Conservation (phyloP, 2,113 vertebrate species). For the Coptodon bakossiorum region DNA sequence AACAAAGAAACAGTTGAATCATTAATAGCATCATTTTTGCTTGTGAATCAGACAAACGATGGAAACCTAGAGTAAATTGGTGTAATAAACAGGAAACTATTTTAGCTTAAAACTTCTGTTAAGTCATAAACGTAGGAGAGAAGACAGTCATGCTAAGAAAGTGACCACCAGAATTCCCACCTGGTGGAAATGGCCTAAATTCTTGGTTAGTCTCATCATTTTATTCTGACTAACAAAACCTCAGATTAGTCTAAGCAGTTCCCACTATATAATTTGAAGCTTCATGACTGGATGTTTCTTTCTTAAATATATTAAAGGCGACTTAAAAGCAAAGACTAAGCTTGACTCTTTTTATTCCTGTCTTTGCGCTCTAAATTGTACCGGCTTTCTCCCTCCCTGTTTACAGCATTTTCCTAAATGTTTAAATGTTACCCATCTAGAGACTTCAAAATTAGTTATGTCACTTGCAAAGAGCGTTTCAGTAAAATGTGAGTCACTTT, state of each 20-base stretch:
- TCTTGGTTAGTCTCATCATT: background rate
- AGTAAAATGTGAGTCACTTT: background rate
- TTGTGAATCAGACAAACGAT: background rate
- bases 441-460: background rate
- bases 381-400: background rate
- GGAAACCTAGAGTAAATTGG: background rate
- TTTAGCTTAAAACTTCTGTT: background rate
- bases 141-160: background rate
- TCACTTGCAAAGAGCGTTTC: background rate
- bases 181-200: background rate
- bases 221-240: background rate
- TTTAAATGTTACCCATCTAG: background rate
- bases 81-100: background rate
- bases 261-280: background rate
- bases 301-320: background rate
- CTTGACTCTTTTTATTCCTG: background rate
- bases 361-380: background rate
- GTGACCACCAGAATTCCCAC: background rate
- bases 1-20: background rate
- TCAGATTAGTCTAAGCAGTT: background rate
- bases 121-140: background rate
- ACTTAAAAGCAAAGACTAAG: background rate
- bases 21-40: background rate
- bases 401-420: background rate
- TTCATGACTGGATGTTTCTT: background rate